These are phyloP conservation scores for Hydriomena furcata DNA, from an alignment of 2,888 invertebrate genomes.

Conservation along the genomic window DNA sequence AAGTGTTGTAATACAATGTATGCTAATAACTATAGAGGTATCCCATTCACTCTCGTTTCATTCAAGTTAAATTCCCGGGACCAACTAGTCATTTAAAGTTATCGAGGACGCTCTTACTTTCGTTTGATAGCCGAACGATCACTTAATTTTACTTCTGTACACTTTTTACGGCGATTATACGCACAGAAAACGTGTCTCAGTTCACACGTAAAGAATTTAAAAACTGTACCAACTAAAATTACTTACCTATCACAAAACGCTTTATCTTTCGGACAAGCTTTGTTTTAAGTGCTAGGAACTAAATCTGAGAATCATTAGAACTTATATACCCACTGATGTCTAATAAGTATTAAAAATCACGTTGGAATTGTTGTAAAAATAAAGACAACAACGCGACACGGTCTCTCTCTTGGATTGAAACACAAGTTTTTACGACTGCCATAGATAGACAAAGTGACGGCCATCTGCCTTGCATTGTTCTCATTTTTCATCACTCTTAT, in stretches of 20 bases:
- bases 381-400: background rate
- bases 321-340: too few relatives aligned
- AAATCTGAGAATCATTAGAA: background rate
- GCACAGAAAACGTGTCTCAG: background rate
- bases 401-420: slow-evolving; percentile 9
- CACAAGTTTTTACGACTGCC: slow-evolving; percentile 6
- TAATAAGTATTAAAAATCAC: slow-evolving; percentile 3
- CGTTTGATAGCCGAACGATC: slow-evolving; percentile 50
- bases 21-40: slow-evolving; percentile 43
- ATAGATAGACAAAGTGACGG: slow-evolving; percentile 8
- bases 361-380: background rate
- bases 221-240: background rate
- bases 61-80: slow-evolving; percentile 67
- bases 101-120: slow-evolving; percentile 73
- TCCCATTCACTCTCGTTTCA: slow-evolving; percentile 72
- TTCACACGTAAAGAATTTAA: background rate
- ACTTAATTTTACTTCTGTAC: slow-evolving; percentile 34
- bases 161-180: slow-evolving; percentile 8
- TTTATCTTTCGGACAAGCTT: background rate
- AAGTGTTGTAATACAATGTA: slow-evolving; percentile 41
- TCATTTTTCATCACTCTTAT: slow-evolving; percentile 11
- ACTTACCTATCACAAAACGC: background rate
- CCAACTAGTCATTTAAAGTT: slow-evolving; percentile 62
- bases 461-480: slow-evolving; percentile 18
- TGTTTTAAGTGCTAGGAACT: background rate